Conservation (phyloP, 2,797 vertebrate species). For the Typhlichthys eigenmanni region DNA sequence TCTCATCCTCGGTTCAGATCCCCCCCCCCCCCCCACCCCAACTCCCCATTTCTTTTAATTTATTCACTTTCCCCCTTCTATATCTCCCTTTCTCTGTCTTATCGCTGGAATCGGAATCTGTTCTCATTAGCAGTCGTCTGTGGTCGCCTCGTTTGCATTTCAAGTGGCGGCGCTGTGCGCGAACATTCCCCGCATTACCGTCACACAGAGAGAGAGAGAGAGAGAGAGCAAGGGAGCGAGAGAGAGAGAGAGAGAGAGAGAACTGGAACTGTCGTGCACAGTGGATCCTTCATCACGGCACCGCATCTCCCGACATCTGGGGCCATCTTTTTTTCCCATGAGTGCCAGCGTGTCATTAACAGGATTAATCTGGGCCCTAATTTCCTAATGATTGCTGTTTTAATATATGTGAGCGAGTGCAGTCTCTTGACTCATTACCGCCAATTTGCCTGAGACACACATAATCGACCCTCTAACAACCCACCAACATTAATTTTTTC, state of each 20-base stretch:
- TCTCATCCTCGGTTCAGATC: constrained; percentile 93
- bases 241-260: constrained; percentile 33
- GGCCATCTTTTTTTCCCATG: constrained; percentile 94
- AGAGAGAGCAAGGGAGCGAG: constrained; percentile 20
- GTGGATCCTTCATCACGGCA: constrained; percentile 87
- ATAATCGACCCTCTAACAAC: constrained; percentile 92
- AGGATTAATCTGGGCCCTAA: constrained; percentile 99
- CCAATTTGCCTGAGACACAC: constrained; percentile 98
- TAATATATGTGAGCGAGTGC: constrained; percentile 98
- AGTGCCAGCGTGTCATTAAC: constrained; percentile 97
- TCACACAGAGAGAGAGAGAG: constrained; percentile 63
- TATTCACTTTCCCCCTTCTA: constrained; percentile 83
- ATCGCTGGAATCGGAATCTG: constrained; percentile 87
- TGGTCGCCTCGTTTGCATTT: constrained; percentile 97
- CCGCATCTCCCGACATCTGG: constrained; percentile 91
- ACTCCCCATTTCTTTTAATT: constrained; percentile 80
- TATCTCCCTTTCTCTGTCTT: constrained; percentile 76
- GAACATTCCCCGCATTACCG: constrained; percentile 81
- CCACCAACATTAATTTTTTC: constrained; percentile 99
- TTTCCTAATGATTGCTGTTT: constrained; percentile 99
- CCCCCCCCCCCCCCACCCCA: constrained; percentile 41
- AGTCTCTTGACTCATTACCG: constrained; percentile 99
- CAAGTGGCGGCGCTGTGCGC: constrained; percentile 91
- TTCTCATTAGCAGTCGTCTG: constrained; percentile 98
- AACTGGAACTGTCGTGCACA: constrained; percentile 25